Percentiles rank a stretch among this genome's conserved stretches.
Evolutionary conservation across 2,113 vertebrate genomes (phyloP).

Genomic region (Hylia prasina): DNA sequence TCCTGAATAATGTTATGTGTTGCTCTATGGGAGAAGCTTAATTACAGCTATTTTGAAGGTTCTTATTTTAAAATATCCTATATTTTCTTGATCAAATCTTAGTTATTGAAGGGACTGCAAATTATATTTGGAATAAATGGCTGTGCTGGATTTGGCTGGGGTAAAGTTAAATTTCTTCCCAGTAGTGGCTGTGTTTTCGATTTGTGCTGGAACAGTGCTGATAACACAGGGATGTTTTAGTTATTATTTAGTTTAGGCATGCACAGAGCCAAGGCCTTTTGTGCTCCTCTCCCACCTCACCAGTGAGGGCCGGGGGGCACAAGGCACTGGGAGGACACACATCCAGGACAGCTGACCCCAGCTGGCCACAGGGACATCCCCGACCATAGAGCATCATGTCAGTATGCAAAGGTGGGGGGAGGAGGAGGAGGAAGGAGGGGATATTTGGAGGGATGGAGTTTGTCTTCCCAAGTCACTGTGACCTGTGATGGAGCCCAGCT

Average conservation of each 20-base stretch:
- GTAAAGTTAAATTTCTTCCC: background rate
- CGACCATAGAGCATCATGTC: rapidly evolving
- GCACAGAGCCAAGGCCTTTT: background rate
- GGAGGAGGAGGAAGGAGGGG: background rate
- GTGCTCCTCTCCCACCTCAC: background rate
- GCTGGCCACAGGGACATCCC: background rate
- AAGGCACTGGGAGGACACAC: background rate
- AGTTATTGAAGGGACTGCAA: background rate
- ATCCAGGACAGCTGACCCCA: background rate
- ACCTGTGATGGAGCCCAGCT: background rate
- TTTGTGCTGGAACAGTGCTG: background rate
- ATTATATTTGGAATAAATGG: background rate
- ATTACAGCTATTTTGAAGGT: background rate
- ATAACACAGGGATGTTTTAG: background rate
- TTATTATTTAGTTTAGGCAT: background rate
- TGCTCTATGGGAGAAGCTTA: background rate
- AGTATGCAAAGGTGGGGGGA: background rate
- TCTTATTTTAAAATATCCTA: background rate
- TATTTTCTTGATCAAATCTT: background rate
- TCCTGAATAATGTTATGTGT: background rate
- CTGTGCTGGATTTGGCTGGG: background rate
- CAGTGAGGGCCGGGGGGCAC: background rate
- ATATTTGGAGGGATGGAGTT: background rate
- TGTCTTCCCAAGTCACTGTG: background rate
- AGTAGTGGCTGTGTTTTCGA: background rate